Conservation (phyloP, 1,140 invertebrate species). For the Procambarus clarkii region DNA sequence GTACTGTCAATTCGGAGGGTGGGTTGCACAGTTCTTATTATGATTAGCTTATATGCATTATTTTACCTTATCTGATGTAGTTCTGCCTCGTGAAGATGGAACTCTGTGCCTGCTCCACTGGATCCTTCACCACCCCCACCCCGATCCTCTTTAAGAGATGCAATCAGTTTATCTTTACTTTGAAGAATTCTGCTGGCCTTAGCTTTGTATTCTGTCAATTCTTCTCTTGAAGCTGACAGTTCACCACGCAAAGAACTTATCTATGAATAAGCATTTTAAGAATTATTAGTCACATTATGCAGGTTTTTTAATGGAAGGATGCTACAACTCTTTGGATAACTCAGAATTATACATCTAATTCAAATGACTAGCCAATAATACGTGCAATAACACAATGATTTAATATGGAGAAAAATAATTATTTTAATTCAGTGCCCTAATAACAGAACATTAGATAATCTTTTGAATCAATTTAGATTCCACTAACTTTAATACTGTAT, state of each 20-base stretch:
- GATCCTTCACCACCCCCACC: slow-evolving; percentile 75
- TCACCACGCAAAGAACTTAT: slow-evolving; percentile 46
- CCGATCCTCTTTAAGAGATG: slow-evolving; percentile 80
- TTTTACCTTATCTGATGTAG: slow-evolving; percentile 76
- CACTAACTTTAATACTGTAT: too few relatives aligned
- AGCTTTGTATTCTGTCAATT: slow-evolving; percentile 83
- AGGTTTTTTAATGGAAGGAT: not conserved
- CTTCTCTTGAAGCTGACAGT: slow-evolving; percentile 79
- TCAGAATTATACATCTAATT: too few relatives aligned
- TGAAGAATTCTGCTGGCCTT: slow-evolving; percentile 85
- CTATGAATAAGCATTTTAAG: slow-evolving; percentile 22
- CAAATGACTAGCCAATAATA: too few relatives aligned
- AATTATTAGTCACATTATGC: not conserved
- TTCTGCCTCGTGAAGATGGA: slow-evolving; percentile 74
- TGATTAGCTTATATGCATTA: not conserved
- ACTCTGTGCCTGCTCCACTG: slow-evolving; percentile 73
- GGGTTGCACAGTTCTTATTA: too few relatives aligned
- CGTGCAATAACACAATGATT: too few relatives aligned
- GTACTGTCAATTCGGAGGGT: too few relatives aligned
- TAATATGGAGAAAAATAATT: too few relatives aligned
- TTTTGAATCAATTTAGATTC: too few relatives aligned
- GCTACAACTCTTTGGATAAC: too few relatives aligned
- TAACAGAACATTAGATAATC: too few relatives aligned
- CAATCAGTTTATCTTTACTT: slow-evolving; percentile 86
- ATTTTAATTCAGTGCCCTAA: too few relatives aligned